Evolutionary conservation across 2,113 vertebrate genomes (phyloP), one percentile per base, ranked within the genome.

Genomic region (Cryptotis parvus): DNA sequence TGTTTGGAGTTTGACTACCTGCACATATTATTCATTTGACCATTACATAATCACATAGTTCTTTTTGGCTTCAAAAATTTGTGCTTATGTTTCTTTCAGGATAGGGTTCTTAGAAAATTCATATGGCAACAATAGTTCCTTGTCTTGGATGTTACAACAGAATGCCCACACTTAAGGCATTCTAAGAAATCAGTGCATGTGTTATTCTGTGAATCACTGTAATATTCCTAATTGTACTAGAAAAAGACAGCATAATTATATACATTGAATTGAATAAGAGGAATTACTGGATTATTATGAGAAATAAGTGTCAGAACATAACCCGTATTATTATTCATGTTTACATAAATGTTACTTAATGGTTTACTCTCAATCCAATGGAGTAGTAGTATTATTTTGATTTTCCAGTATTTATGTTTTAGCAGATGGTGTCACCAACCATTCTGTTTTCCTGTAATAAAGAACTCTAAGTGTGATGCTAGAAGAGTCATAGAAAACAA

Each of bases 41-140:
- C 10, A 65, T 73, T 92, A 37, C 39, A 26, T 26, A 92, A 70
- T 84, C 75, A 6, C 4, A 0, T 24, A 35, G 85, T 90, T 94
- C 39, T 84, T 76, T 81, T 92, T 90, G 78, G 31, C n/a, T 87
- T 91, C 78, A 86, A n/a, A 87, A 76, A 90, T 9, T 1, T 74
- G 35, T 85, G n/a, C 26, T 39, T 35, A 80, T 18, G 27, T 78
- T 91, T 87, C 26, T 75, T 79, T 58, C 14, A 61, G 22, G 0
- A 1, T 11, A 45, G 43, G 43, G 11, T 94, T 94, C 79, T 76
- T 84, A 76, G 90, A 88, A 94, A 91, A 75, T 83, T 31, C 41
- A 86, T 76, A 80, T 63, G 37, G 27, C 63, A 93, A 87, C 15
- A 90, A 77, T 65, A 69, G 7, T 73, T 78, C 20, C 27, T 86